Base-by-base conservation (phyloP, 2,888 invertebrate genomes). In the Calameuta pallipes region DNA sequence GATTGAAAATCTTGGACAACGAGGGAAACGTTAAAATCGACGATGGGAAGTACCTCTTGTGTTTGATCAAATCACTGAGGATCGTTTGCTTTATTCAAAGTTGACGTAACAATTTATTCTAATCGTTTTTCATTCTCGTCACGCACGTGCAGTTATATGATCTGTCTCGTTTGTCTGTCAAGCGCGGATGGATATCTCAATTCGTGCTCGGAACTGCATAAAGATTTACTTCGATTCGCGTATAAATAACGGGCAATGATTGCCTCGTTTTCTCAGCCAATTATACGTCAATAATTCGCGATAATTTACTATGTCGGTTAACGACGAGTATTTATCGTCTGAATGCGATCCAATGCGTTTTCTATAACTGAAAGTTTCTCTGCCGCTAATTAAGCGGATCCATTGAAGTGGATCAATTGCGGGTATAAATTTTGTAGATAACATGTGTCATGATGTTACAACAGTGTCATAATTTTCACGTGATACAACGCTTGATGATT, bases 71-170 rank as follows among this genome's bases (percentile, higher is more conserved):
- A 56, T 56, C 23, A 23, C 1, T 56, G 56, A 56, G 15, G 56
- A 56, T 56, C 56, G 9, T 56, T 56, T 23, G 23, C 23, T 23
- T 23, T 23, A 23, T 23, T 56, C 56, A 56, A 71, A 34, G 71
- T 71, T 15, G 31, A 71, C 34, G 71, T 34, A 34, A 34, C 34
- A 30, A 71, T 71, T 71, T 71, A 71, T 71, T 34, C 34, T 34
- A 34, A 71, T 31, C 71, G 23, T 71, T 34, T 30, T 3, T 71
- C 71, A 71, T 34, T 71, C 71, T 34, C 71, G 71, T 30, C 31
- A 71, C 71, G 71, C 71, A 71, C 71, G 30, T 71, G 71, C 30
- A 34, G 31, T 71, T 71, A 33, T 71, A 71, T 34, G 71, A 71
- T 71, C 31, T 71, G 71, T 71, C 71, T 31, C 31, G 30, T 71